Evolutionary conservation across 2,113 vertebrate genomes (phyloP), one percentile per base, ranked within the genome.

Genomic region (Cathartes aura): DNA sequence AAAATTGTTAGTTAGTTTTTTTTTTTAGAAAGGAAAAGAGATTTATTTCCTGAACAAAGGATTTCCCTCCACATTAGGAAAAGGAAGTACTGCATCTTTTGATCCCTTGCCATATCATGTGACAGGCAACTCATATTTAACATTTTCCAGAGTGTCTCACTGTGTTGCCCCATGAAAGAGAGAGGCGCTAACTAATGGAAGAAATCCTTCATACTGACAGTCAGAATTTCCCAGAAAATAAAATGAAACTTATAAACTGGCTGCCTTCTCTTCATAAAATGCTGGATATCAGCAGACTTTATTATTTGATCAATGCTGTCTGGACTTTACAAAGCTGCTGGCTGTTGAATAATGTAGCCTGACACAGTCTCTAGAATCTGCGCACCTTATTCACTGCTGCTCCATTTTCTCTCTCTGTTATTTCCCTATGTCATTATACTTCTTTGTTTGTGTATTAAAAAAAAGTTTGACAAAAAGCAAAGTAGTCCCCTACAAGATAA

Each of bases 161-260:
- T 64, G 45, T 52, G 15, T 82, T 89, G 78, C 43, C 26, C 67
- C 1, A 3, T 75, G 60, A 82, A 82, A 79, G 60, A 93, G 68
- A 80, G 47, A 71, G 27, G 16, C 29, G 82, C 38, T 87, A 95
- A 91, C 63, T 94, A 89, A 92, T 84, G 76, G 76, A 89, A 96
- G 70, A 92, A 91, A 94, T 94, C 45, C 62, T 91, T 97, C 93
- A 89, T 85, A 22, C 30, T 92, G 93, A 85, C 87, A 94, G 67
- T n/a, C n/a, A 55, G 59, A 76, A 11, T 79, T 89, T 87, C 60
- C 47, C 52, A 91, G 91, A 96, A 96, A 97, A 97, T 82, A 87
- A 93, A 92, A 91, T 24, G 21, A 87, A 91, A 48, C 59, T 75
- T 92, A 82, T 40, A 63, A 91, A 89, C 82, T 79, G 42, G 16